Evolutionary conservation across 2,888 invertebrate species (phyloP).

Genomic region (Heliconius charithonia): DNA sequence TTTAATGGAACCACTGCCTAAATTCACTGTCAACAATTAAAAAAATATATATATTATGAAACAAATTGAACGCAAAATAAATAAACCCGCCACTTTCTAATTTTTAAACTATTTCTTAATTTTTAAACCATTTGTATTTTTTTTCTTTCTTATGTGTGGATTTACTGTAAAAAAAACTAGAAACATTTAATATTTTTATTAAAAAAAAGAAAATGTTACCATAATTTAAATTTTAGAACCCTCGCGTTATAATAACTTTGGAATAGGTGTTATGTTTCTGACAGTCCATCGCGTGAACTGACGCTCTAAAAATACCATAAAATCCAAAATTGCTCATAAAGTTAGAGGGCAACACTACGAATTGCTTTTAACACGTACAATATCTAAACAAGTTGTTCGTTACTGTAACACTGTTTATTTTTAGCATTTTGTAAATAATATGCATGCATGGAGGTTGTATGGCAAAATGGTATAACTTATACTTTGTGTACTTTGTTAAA

Average conservation of each 20-base stretch:
- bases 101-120: too few species aligned
- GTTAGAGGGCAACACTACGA: conserved; percentile 30
- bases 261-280: conserved; percentile 31
- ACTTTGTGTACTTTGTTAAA: background rate
- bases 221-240: background rate
- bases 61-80: too few species aligned
- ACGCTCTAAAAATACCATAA: conserved; percentile 27
- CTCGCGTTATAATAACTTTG: conserved; percentile 27
- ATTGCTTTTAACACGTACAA: conserved; percentile 26
- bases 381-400: conserved; percentile 37
- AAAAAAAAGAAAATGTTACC: background rate
- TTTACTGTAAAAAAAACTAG: too few species aligned
- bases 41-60: too few species aligned
- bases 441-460: background rate
- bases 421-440: background rate
- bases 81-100: too few species aligned
- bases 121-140: too few species aligned
- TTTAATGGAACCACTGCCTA: too few species aligned
- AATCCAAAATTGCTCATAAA: conserved; percentile 27
- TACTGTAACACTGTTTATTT: conserved; percentile 18
- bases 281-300: conserved; percentile 39
- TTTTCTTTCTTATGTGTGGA: too few species aligned
- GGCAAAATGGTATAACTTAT: background rate
- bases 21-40: too few species aligned
- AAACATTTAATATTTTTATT: too few species aligned